Base-by-base conservation (phyloP, 2,888 invertebrate species). In the Coelinius sp. region DNA sequence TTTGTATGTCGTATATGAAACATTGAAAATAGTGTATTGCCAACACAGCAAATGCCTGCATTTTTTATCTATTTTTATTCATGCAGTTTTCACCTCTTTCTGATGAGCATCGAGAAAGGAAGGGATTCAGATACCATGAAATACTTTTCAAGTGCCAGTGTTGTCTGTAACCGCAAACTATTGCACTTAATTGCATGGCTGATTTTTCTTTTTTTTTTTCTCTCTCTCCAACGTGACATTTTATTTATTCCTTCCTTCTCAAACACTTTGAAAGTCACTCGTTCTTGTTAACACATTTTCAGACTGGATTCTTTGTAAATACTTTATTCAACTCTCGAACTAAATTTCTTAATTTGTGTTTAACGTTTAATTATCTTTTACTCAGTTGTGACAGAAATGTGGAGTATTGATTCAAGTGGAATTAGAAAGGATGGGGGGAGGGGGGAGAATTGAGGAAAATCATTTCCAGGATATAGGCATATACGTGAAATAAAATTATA, bases 1-100 rank as follows among this genome's bases (percentile, higher is more conserved):
- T 75, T 78, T 74, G 70, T 72, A 72, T 73, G 64, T 70, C 75
- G 76, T 49, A 49, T 66, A 49, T 52, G 46, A 69, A 69, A 20
- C 27, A 25, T 8, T 25, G 25, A 25, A n/a, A 25, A 53, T 8
- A 53, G 25, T 25, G 53, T 25, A 25, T 53, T n/a, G 27, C 25
- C n/a, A 25, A 53, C 25, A 8, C 12, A 25, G 25, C 25, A 53
- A 53, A 53, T n/a, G n/a, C n/a, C n/a, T n/a, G 25, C 53, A 12
- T 53, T 24, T 53, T 53, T 53, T n/a, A 44, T 46, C 59, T 66
- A 56, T 70, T 63, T 66, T 66, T 62, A 24, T 46, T 64, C 27
- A 70, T 49, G 12, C 7, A 14, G 27, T 53, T 35, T 70, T 41
- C 41, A 38, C 63, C 64, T 64, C 41, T 46, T 64, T 25, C 44